These are phyloP conservation scores for Ceuthmochares aereus DNA, from an alignment of 2,113 vertebrate genomes.

Conservation along the genomic window DNA sequence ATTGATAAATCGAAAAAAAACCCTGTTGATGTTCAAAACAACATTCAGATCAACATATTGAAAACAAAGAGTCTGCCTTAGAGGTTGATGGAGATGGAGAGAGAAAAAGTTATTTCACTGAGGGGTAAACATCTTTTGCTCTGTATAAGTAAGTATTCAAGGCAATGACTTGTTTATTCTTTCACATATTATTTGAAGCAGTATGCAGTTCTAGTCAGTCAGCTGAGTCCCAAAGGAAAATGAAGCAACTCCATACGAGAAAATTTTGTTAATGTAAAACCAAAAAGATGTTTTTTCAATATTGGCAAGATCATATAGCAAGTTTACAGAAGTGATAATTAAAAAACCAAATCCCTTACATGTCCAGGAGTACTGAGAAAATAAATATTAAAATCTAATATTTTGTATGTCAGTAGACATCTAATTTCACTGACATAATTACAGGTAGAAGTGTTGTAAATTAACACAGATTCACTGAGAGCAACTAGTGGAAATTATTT, in stretches of 20 bases:
- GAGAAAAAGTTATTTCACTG: not conserved
- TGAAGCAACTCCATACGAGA: not conserved
- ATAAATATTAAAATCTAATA: not conserved
- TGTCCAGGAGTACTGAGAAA: not conserved
- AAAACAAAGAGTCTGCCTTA: not conserved
- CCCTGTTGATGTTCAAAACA: not conserved
- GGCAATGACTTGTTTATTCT: not conserved
- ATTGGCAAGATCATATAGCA: not conserved
- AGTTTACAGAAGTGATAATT: not conserved
- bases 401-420: not conserved
- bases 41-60: not conserved
- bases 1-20: not conserved
- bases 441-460: not conserved
- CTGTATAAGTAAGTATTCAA: not conserved
- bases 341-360: not conserved
- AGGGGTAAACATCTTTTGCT: not conserved
- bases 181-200: not conserved
- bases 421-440: not conserved
- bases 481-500: not conserved
- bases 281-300: not conserved
- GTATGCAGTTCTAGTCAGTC: not conserved
- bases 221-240: not conserved
- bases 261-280: not conserved
- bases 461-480: not conserved
- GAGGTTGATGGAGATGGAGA: not conserved